A percentile compares a stretch with the other conserved stretches of the same genome.
These are phyloP conservation scores for Zygaena filipendulae DNA, from an alignment of 2,888 invertebrate genomes.

Conservation along the genomic window DNA sequence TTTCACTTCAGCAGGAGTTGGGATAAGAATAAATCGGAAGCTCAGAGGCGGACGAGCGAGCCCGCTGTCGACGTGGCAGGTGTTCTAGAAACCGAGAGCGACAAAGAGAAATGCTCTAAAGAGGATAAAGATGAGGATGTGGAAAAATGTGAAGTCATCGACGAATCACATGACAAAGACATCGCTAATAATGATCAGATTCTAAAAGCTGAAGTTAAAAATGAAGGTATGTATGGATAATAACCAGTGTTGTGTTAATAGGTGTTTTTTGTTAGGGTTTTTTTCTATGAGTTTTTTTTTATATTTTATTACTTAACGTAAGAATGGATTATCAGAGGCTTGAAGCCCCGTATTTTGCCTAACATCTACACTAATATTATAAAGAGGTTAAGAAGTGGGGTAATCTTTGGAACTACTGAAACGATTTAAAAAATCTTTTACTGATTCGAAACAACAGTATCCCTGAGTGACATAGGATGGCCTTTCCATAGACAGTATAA, in stretches of 20 bases:
- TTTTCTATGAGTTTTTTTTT: slow-evolving; percentile 1
- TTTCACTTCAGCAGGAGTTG: slow-evolving; percentile 58
- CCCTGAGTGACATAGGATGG: no score
- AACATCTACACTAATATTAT: no score
- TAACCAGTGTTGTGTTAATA: slow-evolving; percentile 1
- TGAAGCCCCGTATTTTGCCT: no score
- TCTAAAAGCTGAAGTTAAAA: slow-evolving; percentile 34
- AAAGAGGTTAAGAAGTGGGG: no score
- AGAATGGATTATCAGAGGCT: not conserved
- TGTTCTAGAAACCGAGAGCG: slow-evolving; percentile 30
- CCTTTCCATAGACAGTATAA: no score
- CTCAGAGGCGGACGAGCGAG: slow-evolving; percentile 52
- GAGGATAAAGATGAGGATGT: slow-evolving; percentile 54
- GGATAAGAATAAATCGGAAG: slow-evolving; percentile 52
- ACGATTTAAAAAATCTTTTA: no score
- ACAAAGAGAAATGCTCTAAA: slow-evolving; percentile 40
- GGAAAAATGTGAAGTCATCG: slow-evolving; percentile 55
- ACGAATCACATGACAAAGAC: slow-evolving; percentile 50
- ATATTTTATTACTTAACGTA: slow-evolving; percentile 1
- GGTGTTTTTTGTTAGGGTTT: slow-evolving; percentile 1
- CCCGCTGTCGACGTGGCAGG: slow-evolving; percentile 43
- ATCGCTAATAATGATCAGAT: slow-evolving; percentile 48
- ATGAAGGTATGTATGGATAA: slow-evolving; percentile 38
- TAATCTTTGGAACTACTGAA: no score
- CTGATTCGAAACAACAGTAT: no score